Evolutionary conservation across 2,888 invertebrate species (phyloP).

Genomic region (Drosophila subquinaria): DNA sequence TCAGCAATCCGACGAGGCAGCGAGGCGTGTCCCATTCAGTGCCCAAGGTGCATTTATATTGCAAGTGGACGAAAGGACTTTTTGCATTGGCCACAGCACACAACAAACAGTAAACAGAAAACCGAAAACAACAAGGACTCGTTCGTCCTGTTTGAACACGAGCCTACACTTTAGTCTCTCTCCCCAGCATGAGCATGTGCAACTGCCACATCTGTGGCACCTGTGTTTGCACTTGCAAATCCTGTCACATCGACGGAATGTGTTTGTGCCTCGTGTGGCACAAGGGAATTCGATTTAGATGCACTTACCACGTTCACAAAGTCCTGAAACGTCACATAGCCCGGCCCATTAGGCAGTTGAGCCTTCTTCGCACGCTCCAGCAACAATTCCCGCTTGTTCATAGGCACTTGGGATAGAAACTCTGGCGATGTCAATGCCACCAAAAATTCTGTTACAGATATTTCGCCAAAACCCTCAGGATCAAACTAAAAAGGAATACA

Average conservation of each 20-base stretch:
- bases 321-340: conserved; percentile 96
- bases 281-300: conserved; percentile 49
- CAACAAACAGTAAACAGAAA: conserved; percentile 29
- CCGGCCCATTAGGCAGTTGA: conserved; percentile 86
- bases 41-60: conserved; percentile 44
- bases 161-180: conserved; percentile 60
- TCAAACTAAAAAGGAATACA: conserved; percentile 88
- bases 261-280: conserved; percentile 46
- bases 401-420: conserved; percentile 91
- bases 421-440: conserved; percentile 91
- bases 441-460: conserved; percentile 94
- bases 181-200: conserved; percentile 28
- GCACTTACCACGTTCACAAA: conserved; percentile 97
- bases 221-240: conserved; percentile 75
- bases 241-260: conserved; percentile 18
- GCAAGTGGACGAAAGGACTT: conserved; percentile 57
- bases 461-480: conserved; percentile 97
- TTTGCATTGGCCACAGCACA: conserved; percentile 68
- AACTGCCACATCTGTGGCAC: conserved; percentile 40
- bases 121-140: conserved; percentile 11
- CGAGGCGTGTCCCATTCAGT: conserved; percentile 20
- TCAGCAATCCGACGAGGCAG: conserved; percentile 23
- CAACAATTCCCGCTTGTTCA: conserved; percentile 91
- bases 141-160: conserved; percentile 65
- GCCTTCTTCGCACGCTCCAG: conserved; percentile 90